phyloP scores from a whole-genome alignment of 2,797 vertebrate genomes.

The Podargus strigoides region DNA sequence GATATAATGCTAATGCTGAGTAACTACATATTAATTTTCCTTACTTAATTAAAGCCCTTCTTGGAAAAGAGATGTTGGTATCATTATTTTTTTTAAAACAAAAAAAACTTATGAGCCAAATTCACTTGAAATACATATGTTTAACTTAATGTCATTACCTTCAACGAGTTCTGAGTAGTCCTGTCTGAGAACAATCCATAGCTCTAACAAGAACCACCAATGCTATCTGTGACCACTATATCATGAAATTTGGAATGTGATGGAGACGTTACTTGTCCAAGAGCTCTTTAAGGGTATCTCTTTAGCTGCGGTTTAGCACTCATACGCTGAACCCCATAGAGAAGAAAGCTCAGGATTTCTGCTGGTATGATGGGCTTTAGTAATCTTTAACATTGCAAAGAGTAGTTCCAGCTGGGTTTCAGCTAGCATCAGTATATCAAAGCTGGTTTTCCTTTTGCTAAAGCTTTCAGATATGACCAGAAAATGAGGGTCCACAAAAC shows the following conservation, averaged over 20 bases:
- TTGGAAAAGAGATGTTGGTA: not conserved
- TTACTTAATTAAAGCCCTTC: slow-evolving; percentile 26
- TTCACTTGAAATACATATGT: not conserved
- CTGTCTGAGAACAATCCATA: not conserved
- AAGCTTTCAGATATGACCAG: not conserved
- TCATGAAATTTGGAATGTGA: not conserved
- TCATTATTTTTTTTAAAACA: not conserved
- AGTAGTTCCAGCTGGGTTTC: not conserved
- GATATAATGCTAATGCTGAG: not conserved
- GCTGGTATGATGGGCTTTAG: not conserved
- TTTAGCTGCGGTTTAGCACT: not conserved
- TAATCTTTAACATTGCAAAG: not conserved
- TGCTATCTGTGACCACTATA: not conserved
- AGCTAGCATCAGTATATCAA: not conserved
- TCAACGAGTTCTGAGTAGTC: not conserved
- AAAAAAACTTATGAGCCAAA: not conserved
- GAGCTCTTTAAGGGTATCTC: not conserved
- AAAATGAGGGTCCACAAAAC: not conserved
- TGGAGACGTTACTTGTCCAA: not conserved
- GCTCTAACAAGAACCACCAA: not conserved
- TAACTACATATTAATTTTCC: not conserved
- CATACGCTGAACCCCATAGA: not conserved
- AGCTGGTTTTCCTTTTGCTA: not conserved
- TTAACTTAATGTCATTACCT: not conserved
- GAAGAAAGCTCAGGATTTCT: not conserved